Percentiles rank a stretch among this genome's conserved stretches.
phyloP scores from a whole-genome alignment of 1,140 invertebrate genomes.

The Drosophila novamexicana region DNA sequence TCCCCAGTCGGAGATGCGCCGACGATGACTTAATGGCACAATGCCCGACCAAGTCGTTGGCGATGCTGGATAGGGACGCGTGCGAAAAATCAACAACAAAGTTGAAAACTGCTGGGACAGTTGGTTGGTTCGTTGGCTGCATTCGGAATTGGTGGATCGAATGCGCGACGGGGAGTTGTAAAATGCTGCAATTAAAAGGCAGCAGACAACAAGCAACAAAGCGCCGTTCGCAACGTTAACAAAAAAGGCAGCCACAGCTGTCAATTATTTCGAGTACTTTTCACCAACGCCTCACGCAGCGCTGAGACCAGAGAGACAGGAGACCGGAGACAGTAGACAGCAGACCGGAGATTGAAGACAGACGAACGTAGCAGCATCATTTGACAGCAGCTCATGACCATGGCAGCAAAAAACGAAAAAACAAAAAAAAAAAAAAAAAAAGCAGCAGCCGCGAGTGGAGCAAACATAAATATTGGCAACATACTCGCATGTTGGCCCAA shows the following conservation, averaged over 20 bases:
- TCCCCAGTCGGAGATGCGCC: conserved; percentile 27
- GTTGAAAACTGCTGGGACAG: conserved; percentile 14
- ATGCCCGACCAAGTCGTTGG: conserved; percentile 46
- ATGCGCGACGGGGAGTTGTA: conserved; percentile 66
- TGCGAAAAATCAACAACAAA: conserved; percentile 61
- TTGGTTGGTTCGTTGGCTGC: conserved; percentile 6
- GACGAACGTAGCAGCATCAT: conserved; percentile 27
- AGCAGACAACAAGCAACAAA: conserved; percentile 41
- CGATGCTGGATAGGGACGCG: conserved; percentile 43
- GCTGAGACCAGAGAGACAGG: conserved; percentile 36
- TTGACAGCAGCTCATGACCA: conserved; percentile 51
- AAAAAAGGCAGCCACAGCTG: conserved; percentile 82
- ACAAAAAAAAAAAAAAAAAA: conserved; percentile 27
- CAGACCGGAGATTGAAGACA: conserved; percentile 28
- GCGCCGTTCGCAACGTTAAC: conserved; percentile 54
- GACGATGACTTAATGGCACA: conserved; percentile 71
- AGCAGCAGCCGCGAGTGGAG: conserved; percentile 15
- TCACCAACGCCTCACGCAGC: conserved; percentile 80
- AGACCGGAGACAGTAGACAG: conserved; percentile 14
- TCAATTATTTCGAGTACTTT: conserved; percentile 83
- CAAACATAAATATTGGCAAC: conserved; percentile 74
- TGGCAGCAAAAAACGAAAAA: conserved; percentile 10
- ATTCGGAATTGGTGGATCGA: conserved; percentile 26
- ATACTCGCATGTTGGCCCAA: conserved; percentile 80
- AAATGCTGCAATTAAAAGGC: conserved; percentile 79